Percentiles rank a stretch among this genome's conserved stretches.
phyloP scores from a whole-genome alignment of 2,888 invertebrate species.

The Nematopogon swammerdamellus region DNA sequence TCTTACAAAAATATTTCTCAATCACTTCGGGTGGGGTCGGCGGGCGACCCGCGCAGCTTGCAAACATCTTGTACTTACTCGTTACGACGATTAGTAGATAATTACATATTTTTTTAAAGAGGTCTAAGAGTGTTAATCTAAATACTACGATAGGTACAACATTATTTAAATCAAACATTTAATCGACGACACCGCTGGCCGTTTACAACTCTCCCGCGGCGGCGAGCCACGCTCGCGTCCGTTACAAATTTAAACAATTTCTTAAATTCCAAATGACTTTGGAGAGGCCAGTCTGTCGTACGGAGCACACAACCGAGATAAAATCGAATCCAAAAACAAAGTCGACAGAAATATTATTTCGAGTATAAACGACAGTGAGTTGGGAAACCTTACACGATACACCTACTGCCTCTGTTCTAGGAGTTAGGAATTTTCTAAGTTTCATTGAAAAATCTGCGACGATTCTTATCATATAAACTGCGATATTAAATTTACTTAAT shows the following conservation, averaged over 20 bases:
- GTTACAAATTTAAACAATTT: too few species aligned
- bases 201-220: too few species aligned
- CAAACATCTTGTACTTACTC: neutral
- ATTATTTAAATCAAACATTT: too few species aligned
- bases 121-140: slow-evolving; percentile 49
- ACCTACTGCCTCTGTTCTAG: neutral
- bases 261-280: too few species aligned
- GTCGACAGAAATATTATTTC: neutral
- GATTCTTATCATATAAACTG: neutral
- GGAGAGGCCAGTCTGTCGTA: neutral
- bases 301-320: neutral
- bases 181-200: too few species aligned
- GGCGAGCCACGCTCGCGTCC: too few species aligned
- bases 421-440: neutral
- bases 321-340: neutral
- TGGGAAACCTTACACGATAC: neutral
- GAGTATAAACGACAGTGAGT: neutral
- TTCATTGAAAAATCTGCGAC: neutral
- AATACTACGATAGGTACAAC: slow-evolving; percentile 20
- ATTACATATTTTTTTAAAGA: slow-evolving; percentile 8
- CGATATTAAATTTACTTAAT: neutral
- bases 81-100: neutral
- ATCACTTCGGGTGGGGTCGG: neutral
- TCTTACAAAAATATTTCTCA: neutral
- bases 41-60: too few species aligned